These are phyloP conservation scores for Platyscapa corneri DNA, from an alignment of 1,140 invertebrate genomes.

Conservation along the genomic window DNA sequence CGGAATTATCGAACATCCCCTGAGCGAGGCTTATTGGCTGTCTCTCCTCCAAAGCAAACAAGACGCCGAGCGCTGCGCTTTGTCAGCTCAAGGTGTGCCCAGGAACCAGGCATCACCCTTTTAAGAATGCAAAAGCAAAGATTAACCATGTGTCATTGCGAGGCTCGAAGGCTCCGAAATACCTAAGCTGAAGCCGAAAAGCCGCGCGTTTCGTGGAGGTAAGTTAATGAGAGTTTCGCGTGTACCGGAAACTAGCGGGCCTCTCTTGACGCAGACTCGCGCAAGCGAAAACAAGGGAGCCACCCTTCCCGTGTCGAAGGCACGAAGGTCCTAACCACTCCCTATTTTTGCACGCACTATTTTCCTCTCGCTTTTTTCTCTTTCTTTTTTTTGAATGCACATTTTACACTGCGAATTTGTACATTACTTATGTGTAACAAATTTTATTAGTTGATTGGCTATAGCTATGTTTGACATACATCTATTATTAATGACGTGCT, in stretches of 20 bases:
- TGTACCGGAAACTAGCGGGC: slow-evolving; percentile 60
- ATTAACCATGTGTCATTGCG: slow-evolving; percentile 31
- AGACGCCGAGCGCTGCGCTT: not conserved
- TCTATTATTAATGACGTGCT: not conserved
- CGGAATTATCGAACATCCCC: not conserved
- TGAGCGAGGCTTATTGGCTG: not conserved
- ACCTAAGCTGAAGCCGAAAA: slow-evolving; percentile 41
- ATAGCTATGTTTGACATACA: not conserved
- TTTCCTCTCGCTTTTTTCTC: not conserved
- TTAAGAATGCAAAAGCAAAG: slow-evolving; percentile 40
- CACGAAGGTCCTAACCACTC: slow-evolving; percentile 53
- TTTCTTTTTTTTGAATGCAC: not conserved
- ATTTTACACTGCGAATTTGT: not conserved
- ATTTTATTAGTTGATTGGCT: not conserved
- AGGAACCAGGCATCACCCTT: not conserved
- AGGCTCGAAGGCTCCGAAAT: slow-evolving; percentile 1
- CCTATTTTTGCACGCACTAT: slow-evolving; percentile 60
- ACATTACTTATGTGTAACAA: not conserved
- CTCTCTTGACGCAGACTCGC: slow-evolving; percentile 44
- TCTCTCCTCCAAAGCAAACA: not conserved
- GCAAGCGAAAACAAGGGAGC: slow-evolving; percentile 46
- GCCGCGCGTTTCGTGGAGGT: slow-evolving; percentile 52
- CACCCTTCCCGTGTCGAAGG: not conserved
- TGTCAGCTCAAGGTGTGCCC: not conserved
- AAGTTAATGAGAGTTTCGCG: slow-evolving; percentile 68